These are phyloP conservation scores for Microcaecilia unicolor DNA, from an alignment of 2,797 vertebrate species.

Conservation along the genomic window DNA sequence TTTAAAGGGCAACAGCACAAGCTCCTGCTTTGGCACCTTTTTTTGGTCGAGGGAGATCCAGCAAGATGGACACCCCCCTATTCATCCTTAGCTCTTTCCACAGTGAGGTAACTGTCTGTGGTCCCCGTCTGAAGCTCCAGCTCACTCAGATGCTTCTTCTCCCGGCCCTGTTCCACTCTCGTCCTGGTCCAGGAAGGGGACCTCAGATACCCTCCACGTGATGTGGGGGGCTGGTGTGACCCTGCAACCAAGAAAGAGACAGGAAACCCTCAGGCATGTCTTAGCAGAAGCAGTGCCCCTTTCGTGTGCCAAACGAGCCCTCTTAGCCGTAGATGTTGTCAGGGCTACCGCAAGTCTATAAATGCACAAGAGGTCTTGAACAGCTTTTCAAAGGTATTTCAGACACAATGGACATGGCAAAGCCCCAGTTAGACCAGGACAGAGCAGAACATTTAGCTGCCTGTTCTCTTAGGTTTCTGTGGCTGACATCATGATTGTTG, in stretches of 20 bases:
- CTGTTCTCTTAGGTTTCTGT: no score
- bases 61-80: slow-evolving; percentile 38
- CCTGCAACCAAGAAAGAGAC: slow-evolving; percentile 38
- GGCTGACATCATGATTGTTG: no score
- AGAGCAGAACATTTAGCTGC: no score
- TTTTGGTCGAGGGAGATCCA: neutral
- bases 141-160: slow-evolving; percentile 77
- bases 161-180: slow-evolving; percentile 61
- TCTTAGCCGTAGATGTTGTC: no score
- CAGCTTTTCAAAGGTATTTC: no score
- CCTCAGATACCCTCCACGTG: slow-evolving; percentile 74
- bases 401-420: no score
- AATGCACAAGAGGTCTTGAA: neutral
- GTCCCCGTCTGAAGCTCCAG: slow-evolving; percentile 44
- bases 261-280: neutral
- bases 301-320: no score
- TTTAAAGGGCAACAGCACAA: slow-evolving; percentile 3
- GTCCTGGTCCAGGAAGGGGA: slow-evolving; percentile 85
- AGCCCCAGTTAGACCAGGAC: no score
- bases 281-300: neutral
- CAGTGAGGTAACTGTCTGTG: slow-evolving; percentile 63
- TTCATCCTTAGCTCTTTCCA: slow-evolving; percentile 72
- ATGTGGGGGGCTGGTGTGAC: slow-evolving; percentile 58
- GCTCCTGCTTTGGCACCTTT: slow-evolving; percentile 1
- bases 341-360: neutral